Conservation (phyloP, 2,888 invertebrate genomes). For the Pammene fasciana region DNA sequence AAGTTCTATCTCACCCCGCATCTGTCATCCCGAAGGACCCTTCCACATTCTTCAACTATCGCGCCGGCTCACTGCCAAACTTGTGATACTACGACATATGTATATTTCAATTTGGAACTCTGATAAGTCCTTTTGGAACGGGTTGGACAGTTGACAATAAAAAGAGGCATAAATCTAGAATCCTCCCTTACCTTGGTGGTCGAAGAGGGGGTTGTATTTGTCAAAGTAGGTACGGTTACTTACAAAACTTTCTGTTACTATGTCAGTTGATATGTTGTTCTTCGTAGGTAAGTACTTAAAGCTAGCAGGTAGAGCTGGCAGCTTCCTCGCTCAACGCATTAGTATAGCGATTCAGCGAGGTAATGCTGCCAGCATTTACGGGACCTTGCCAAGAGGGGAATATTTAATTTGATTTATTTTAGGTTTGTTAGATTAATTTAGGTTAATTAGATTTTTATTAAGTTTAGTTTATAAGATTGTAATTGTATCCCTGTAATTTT, state of each 20-base stretch:
- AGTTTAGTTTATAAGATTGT: no score
- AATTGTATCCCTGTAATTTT: no score
- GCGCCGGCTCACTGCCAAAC: slow-evolving; percentile 21
- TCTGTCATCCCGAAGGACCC: slow-evolving; percentile 33
- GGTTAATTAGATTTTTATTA: no score
- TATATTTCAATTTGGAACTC: not conserved
- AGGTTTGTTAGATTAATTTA: no score
- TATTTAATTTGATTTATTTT: no score
- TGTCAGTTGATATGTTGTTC: no score
- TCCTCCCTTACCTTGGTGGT: slow-evolving; percentile 18
- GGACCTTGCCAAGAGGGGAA: no score
- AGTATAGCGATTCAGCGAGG: no score
- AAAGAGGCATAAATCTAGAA: slow-evolving; percentile 40
- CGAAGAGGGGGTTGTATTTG: slow-evolving; percentile 21
- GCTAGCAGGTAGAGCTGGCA: no score
- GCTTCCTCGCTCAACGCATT: no score
- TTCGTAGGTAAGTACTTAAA: not conserved
- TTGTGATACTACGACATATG: not conserved
- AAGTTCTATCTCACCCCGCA: slow-evolving; percentile 22
- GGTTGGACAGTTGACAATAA: slow-evolving; percentile 40
- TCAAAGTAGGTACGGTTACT: slow-evolving; percentile 10
- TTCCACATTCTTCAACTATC: slow-evolving; percentile 31
- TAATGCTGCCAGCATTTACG: no score
- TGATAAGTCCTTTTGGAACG: slow-evolving; percentile 9
- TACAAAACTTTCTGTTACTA: not conserved